A percentile compares a stretch with the other conserved stretches of the same genome.
These are phyloP conservation scores for Rhipidura dahli DNA, from an alignment of 2,113 vertebrate genomes.

Conservation along the genomic window DNA sequence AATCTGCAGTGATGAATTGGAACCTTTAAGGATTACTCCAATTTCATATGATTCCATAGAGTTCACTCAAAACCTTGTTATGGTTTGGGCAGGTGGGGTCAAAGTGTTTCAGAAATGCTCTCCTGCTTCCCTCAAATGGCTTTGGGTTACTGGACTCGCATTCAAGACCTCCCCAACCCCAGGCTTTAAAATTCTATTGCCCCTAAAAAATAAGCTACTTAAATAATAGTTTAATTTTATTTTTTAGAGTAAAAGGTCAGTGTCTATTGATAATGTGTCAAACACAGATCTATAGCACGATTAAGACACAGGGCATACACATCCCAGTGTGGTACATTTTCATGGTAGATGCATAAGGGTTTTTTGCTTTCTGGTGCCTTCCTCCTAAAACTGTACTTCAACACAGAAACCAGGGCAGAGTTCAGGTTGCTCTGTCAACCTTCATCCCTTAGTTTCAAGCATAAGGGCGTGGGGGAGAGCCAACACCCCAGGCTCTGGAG, in stretches of 20 bases:
- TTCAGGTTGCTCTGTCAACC: neutral
- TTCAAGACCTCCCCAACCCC: neutral
- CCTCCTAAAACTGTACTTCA: neutral
- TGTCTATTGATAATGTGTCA: neutral
- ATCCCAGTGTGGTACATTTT: neutral
- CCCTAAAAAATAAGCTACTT: neutral
- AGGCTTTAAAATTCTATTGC: neutral
- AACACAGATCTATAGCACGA: neutral
- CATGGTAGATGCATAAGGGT: neutral
- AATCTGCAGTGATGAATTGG: conserved; percentile 43
- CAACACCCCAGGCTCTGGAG: neutral
- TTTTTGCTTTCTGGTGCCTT: neutral
- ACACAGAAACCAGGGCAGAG: neutral
- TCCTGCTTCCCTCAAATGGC: neutral
- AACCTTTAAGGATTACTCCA: conserved; percentile 3
- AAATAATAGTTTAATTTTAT: neutral
- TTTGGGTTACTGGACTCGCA: neutral
- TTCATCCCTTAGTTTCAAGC: neutral
- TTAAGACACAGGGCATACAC: accelerated
- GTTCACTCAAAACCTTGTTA: neutral
- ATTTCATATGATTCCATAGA: neutral
- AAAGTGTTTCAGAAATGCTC: neutral
- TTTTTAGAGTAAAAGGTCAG: neutral
- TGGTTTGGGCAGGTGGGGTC: neutral
- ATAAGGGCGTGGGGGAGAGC: neutral